Evolutionary conservation across 2,113 vertebrate species (phyloP).

Genomic region (Muscicapa adusta): DNA sequence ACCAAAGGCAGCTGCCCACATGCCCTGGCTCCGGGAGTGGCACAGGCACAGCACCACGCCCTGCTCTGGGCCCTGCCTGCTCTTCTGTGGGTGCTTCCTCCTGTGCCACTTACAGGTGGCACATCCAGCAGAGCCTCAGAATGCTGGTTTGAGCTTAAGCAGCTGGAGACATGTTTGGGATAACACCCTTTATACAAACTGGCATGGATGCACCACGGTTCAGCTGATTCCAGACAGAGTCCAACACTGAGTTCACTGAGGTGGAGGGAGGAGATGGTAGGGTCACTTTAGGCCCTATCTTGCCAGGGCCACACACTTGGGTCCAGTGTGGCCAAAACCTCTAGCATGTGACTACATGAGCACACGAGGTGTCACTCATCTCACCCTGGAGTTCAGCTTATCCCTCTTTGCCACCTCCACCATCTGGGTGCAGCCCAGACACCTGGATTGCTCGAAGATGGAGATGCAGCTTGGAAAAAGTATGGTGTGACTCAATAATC

Average conservation of each 20-base stretch:
- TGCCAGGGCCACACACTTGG: not conserved
- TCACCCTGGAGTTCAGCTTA: not conserved
- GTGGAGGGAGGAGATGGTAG: fast-evolving
- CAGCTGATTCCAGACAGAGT: not conserved
- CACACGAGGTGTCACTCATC: not conserved
- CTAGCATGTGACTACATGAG: not conserved
- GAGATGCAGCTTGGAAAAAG: not conserved
- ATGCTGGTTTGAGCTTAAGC: not conserved
- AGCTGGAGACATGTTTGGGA: not conserved
- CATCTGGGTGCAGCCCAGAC: fast-evolving
- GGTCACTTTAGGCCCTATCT: not conserved
- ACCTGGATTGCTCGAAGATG: not conserved
- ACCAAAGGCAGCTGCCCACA: not conserved
- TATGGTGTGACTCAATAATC: fast-evolving
- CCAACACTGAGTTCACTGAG: not conserved
- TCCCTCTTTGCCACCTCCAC: not conserved
- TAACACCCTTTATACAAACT: not conserved
- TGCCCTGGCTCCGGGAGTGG: fast-evolving
- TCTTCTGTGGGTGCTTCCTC: not conserved
- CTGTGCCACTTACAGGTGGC: not conserved
- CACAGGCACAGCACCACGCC: fast-evolving
- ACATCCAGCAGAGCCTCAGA: not conserved
- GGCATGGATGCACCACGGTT: not conserved
- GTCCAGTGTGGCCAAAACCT: fast-evolving
- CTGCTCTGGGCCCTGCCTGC: not conserved